phyloP scores from a whole-genome alignment of 2,888 invertebrate genomes.

The Lampropteryx suffumata region DNA sequence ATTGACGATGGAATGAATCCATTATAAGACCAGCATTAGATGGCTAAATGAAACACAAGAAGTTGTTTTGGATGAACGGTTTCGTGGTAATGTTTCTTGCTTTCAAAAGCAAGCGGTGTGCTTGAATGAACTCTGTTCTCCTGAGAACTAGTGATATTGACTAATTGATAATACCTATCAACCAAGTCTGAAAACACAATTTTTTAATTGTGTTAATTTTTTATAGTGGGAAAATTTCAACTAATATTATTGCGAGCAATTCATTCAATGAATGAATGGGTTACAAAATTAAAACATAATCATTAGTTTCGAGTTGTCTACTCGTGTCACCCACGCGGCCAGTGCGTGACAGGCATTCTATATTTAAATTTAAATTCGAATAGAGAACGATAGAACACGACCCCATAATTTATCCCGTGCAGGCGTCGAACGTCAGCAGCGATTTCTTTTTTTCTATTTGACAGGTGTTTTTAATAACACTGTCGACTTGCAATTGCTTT shows the following conservation, averaged over 20 bases:
- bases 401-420: neutral
- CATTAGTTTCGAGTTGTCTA: slow-evolving; percentile 10
- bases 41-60: too few relatives aligned
- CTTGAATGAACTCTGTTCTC: too few relatives aligned
- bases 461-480: too few relatives aligned
- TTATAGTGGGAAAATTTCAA: slow-evolving; percentile 8
- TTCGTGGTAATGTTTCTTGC: too few relatives aligned
- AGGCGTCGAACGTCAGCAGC: neutral
- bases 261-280: slow-evolving; percentile 10
- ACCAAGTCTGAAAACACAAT: too few relatives aligned
- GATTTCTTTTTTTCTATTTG: neutral
- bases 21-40: too few relatives aligned
- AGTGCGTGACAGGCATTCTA: slow-evolving; percentile 12
- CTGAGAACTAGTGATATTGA: too few relatives aligned
- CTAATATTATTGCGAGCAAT: neutral
- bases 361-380: slow-evolving; percentile 16
- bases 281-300: slow-evolving; percentile 17
- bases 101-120: too few relatives aligned
- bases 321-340: slow-evolving; percentile 19
- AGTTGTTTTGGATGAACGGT: too few relatives aligned
- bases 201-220: neutral
- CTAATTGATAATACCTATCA: too few relatives aligned
- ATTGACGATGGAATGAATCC: too few relatives aligned
- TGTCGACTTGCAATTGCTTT: too few relatives aligned
- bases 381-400: slow-evolving; percentile 7